Conservation (phyloP, 1,140 invertebrate species). For the Dinoponera quadriceps region DNA sequence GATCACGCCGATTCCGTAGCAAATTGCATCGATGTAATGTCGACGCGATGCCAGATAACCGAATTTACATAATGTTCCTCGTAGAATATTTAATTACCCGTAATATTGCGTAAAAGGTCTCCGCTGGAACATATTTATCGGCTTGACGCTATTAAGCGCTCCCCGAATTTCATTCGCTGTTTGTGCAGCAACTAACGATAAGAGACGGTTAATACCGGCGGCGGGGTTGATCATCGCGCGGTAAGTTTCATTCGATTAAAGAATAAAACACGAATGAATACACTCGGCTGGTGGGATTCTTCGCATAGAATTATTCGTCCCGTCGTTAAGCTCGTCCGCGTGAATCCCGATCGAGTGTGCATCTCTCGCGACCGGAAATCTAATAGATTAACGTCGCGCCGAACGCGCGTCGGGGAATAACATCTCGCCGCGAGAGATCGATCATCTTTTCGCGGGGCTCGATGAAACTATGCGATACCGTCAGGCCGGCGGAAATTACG, state of each 20-base stretch:
- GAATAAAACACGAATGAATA: not conserved
- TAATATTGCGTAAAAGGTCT: not conserved
- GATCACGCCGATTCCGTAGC: conserved; percentile 37
- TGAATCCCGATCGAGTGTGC: not conserved
- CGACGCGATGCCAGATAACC: not conserved
- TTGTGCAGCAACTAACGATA: not conserved
- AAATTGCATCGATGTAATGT: conserved; percentile 45
- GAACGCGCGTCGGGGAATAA: too few species aligned
- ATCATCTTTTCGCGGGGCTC: too few species aligned
- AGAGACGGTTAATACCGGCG: not conserved
- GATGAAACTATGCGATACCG: too few species aligned
- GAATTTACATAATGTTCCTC: conserved; percentile 8
- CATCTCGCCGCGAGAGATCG: too few species aligned
- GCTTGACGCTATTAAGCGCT: not conserved
- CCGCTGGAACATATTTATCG: conserved; percentile 4
- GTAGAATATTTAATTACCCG: conserved; percentile 8
- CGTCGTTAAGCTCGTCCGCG: not conserved
- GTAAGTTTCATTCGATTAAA: not conserved
- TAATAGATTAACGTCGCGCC: too few species aligned
- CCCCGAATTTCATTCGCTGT: not conserved
- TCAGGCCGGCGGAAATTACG: too few species aligned
- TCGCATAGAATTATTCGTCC: not conserved
- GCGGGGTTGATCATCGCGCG: not conserved
- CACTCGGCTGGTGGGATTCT: not conserved
- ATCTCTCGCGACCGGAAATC: too few species aligned